Percentiles rank a stretch among this genome's conserved stretches.
phyloP scores from a whole-genome alignment of 2,113 vertebrate genomes.

The Tilapia sparmanii region DNA sequence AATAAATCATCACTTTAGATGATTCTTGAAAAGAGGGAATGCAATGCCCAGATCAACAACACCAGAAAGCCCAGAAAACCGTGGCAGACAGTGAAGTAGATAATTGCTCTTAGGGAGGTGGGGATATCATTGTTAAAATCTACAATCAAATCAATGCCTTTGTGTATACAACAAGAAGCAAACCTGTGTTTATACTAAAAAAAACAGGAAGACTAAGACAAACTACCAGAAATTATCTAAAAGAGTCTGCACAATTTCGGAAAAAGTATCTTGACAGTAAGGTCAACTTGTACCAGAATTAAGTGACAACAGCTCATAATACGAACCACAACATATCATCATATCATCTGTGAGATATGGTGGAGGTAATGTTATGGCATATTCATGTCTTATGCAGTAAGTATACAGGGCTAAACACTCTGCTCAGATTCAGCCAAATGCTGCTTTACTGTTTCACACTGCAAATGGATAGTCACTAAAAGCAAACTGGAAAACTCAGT shows the following conservation, averaged over 20 bases:
- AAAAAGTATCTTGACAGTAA: background rate
- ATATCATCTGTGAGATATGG: background rate
- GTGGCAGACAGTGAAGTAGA: background rate
- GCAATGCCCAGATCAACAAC: background rate
- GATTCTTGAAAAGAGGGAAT: background rate
- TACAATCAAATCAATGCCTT: background rate
- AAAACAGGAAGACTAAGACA: background rate
- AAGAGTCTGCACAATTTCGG: background rate
- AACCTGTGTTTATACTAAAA: background rate
- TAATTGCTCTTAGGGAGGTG: background rate
- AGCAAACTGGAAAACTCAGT: background rate
- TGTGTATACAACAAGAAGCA: background rate
- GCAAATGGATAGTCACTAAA: background rate
- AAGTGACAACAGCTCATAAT: background rate
- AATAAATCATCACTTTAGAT: background rate
- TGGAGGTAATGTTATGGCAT: background rate
- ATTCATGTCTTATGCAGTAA: background rate
- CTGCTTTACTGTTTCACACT: background rate
- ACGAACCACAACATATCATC: background rate
- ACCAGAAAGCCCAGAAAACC: background rate
- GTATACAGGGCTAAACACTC: background rate
- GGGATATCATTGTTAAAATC: background rate
- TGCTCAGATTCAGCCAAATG: background rate
- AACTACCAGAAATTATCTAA: background rate
- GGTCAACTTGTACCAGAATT: background rate